A percentile compares a stretch with the other conserved stretches of the same genome.
phyloP scores from a whole-genome alignment of 2,797 vertebrate species.

The Sebastes minor region DNA sequence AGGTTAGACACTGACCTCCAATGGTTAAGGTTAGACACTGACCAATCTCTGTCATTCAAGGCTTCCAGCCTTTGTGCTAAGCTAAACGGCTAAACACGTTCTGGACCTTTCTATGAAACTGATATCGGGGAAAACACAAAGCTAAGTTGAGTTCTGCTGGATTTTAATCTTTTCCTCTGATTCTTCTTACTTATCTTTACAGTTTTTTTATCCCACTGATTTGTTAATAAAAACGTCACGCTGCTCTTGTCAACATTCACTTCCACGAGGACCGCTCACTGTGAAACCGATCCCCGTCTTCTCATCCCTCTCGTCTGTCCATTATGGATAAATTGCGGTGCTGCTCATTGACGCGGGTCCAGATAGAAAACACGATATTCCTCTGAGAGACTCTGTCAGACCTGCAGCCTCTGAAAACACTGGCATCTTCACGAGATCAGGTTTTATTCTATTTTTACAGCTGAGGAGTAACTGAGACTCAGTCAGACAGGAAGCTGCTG shows the following conservation, averaged over 20 bases:
- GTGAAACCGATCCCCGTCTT: neutral
- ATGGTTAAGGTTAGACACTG: too few relatives aligned
- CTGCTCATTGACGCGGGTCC: neutral
- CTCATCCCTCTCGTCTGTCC: constrained; percentile 12
- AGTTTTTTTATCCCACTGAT: neutral
- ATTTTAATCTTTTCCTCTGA: neutral
- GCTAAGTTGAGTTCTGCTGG: neutral
- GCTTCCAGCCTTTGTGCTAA: neutral
- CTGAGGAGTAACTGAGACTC: constrained; percentile 37
- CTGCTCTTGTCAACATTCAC: neutral
- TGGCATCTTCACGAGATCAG: constrained; percentile 26
- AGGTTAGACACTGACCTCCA: accelerated
- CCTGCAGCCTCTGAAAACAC: constrained; percentile 8
- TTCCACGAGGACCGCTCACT: neutral
- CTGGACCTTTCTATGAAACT: neutral
- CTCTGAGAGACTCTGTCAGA: constrained; percentile 23
- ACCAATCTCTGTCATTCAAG: too few relatives aligned
- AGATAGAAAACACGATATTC: constrained; percentile 45
- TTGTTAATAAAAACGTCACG: neutral
- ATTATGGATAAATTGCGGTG: neutral
- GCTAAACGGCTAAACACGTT: neutral
- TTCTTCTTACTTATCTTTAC: neutral
- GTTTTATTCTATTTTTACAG: constrained; percentile 54
- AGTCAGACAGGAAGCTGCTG: constrained; percentile 29
- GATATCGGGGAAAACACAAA: neutral